Percentiles rank a stretch among this genome's conserved stretches.
phyloP scores from a whole-genome alignment of 1,140 invertebrate species.

The Gerris buenoi region DNA sequence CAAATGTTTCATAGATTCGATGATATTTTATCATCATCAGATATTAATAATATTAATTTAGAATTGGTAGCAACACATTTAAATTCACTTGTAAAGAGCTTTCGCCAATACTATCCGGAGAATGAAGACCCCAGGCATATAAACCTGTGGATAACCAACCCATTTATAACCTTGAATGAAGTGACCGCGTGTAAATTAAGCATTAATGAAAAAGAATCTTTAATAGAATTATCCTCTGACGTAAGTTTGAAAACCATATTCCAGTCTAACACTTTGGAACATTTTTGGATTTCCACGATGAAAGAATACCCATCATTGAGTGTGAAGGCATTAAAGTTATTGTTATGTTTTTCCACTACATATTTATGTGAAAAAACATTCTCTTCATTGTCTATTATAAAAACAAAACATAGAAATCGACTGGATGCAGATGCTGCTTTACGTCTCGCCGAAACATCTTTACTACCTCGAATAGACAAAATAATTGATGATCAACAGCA shows the following conservation, averaged over 20 bases:
- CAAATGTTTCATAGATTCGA: too few relatives aligned
- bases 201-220: background rate
- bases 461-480: background rate
- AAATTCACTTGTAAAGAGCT: too few relatives aligned
- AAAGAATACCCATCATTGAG: background rate
- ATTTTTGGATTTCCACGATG: background rate
- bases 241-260: background rate
- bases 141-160: background rate
- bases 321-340: background rate
- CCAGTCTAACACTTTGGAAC: background rate
- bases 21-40: too few relatives aligned
- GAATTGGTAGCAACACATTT: too few relatives aligned
- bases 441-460: background rate
- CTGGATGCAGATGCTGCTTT: background rate
- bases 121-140: too few relatives aligned
- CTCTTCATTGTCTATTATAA: background rate
- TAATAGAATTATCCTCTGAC: background rate
- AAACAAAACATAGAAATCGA: background rate
- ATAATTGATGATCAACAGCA: background rate
- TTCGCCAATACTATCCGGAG: too few relatives aligned
- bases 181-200: background rate
- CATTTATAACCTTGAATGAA: background rate
- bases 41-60: too few relatives aligned
- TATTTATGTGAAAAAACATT: background rate
- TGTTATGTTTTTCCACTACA: background rate